Evolutionary conservation across 2,113 vertebrate genomes (phyloP), one percentile per base, ranked within the genome.

Genomic region (Anser brachyrhynchus): DNA sequence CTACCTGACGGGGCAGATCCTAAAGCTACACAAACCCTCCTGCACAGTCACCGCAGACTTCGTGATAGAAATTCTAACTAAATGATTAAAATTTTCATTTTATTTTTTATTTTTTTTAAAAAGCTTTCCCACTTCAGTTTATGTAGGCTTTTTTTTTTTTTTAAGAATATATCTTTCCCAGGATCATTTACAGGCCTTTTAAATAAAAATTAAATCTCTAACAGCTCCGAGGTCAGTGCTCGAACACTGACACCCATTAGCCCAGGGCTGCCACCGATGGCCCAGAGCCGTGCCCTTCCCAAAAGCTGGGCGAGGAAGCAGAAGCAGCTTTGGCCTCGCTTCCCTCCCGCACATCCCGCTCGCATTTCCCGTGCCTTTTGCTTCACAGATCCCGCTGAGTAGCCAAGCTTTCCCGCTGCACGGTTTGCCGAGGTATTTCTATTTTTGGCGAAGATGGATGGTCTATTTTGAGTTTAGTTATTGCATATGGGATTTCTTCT

Each of bases 191-290:
- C 62, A 65, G 65, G 67, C 64, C 75, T 94, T 35, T 96, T 88
- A 93, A 92, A 93, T 70, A 90, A 72, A 88, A 95, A 92, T 97
- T 95, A 96, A 95, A 74, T 52, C 74, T 83, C 87, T 80, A 74
- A 95, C 90, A 95, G 7, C 13, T 73, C 29, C 0, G 2, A 4
- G 79, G 93, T 96, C 96, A 94, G 96, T 96, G 95, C 72, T 67
- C 3, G 2, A 31, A n/a, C 61, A 7, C 54, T 74, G 66, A n/a
- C 62, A 43, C 80, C 55, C 3, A 2, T 62, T 31, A 78, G 59
- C 77, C 64, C 79, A 77, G 87, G 77, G 90, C 82, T 59, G 25
- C 23, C 23, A 6, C 22, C 6, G 51, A 51, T 13, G 83, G 83
- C 91, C 92, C 84, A 54, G 66, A 64, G 26, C 91, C n/a, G 61